Base-by-base conservation (phyloP, 2,113 vertebrate genomes). In the Pontoporia blainvillei region DNA sequence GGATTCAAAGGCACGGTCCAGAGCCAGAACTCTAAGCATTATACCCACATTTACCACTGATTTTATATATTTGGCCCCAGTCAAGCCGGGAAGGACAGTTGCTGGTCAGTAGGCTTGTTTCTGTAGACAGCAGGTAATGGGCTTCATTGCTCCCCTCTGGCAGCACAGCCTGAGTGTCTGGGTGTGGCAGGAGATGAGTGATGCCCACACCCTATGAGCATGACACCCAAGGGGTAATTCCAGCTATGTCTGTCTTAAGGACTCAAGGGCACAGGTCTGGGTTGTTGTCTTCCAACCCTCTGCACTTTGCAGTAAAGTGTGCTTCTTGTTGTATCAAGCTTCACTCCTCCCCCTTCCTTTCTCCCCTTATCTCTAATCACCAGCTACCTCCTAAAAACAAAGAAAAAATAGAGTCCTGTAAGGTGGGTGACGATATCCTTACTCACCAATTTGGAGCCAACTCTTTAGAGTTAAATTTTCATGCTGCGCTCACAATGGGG, bases 381-480 rank as follows among this genome's bases (percentile, higher is more conserved):
- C 54, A 89, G 6, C 21, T 36, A 25, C 15, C 4, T 17, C 34
- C 17, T 0, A 27, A 6, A 44, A 78, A 49, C 17, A 83, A 67
- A 25, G 6, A 7, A 36, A 88, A 82, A 71, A 34, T 34, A 12
- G 31, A 46, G 8, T 72, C 62, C 25, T 8, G 0, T 31, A 61
- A 87, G 6, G 2, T 34, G 54, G 39, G 13, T 1, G 7, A 20
- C 17, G 0, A 73, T 67, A 83, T 49, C 25, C 25, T 82, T 52
- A 57, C 49, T 90, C 41, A n/a, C 49, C n/a, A 36, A 69, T 96
- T 76, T 46, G 39, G 46, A 79, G 9, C 27, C 18, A 39, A 44
- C 82, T 39, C 46, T 97, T 83, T 59, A 66, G 57, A 94, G 69
- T 86, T 92, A 79, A 62, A 14, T 54, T 82, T 92, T 91, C 59